Conservation (phyloP, 2,888 invertebrate species). For the Hedya salicella region DNA sequence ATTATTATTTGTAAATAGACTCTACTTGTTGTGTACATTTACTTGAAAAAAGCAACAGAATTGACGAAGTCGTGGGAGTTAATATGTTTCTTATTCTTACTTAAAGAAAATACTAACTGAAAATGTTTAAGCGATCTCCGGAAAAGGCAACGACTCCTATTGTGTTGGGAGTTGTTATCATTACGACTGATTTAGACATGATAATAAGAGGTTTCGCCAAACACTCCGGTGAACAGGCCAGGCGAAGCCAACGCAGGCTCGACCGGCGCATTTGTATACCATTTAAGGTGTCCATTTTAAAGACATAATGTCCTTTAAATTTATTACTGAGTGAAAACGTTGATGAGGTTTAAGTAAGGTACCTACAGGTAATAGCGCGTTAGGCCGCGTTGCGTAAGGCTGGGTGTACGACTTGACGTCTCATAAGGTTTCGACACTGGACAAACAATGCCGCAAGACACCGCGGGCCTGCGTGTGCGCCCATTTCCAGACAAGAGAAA, state of each 20-base stretch:
- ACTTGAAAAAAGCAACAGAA: no score
- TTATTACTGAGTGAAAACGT: conserved; percentile 44
- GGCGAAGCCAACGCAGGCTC: conserved; percentile 36
- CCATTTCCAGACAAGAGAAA: conserved; percentile 58
- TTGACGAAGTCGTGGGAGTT: neutral
- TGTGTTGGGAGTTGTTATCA: conserved; percentile 41
- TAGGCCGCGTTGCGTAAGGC: conserved; percentile 58
- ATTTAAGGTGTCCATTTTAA: conserved; percentile 47
- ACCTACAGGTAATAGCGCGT: conserved; percentile 42
- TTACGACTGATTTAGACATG: conserved; percentile 43
- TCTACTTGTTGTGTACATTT: no score
- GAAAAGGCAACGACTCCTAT: conserved; percentile 40
- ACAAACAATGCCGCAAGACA: conserved; percentile 69
- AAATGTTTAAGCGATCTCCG: conserved; percentile 38
- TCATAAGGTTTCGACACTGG: conserved; percentile 70
- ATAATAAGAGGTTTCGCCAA: conserved; percentile 41
- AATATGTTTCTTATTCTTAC: conserved; percentile 21
- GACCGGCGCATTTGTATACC: conserved; percentile 45
- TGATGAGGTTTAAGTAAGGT: conserved; percentile 42
- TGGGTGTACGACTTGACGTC: conserved; percentile 66
- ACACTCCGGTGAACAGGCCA: conserved; percentile 30
- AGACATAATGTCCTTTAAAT: conserved; percentile 46
- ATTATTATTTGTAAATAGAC: no score
- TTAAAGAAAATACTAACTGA: neutral
- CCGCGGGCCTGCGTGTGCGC: conserved; percentile 60